Evolutionary conservation across 1,140 invertebrate genomes (phyloP).

Genomic region (Pseudomyrmex pallidus): DNA sequence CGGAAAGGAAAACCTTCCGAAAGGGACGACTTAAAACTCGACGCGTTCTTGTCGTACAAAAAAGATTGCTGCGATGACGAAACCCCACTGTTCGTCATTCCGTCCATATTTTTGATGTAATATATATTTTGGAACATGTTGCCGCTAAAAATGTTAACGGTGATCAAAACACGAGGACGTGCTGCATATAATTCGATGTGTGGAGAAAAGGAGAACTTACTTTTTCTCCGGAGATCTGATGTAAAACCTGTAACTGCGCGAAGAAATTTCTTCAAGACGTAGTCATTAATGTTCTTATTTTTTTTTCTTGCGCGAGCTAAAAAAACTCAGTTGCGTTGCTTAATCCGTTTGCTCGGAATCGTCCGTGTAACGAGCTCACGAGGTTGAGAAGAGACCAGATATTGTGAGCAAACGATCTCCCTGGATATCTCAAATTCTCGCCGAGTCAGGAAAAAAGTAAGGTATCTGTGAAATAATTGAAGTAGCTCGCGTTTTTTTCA

Average conservation of each 20-base stretch:
- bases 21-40: conserved; percentile 4
- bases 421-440: conserved; percentile 30
- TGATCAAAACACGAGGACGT: too few relatives aligned
- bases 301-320: too few relatives aligned
- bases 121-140: conserved; percentile 4
- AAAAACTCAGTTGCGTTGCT: conserved; percentile 30
- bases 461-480: conserved; percentile 71
- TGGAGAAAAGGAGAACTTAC: background rate
- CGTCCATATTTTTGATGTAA: background rate
- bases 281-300: too few relatives aligned
- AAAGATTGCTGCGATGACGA: background rate
- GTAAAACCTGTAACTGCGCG: conserved; percentile 70
- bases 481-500: conserved; percentile 64
- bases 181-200: background rate
- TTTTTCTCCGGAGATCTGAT: conserved; percentile 51
- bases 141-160: background rate
- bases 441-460: conserved; percentile 66
- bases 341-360: conserved; percentile 50
- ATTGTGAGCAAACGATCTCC: background rate
- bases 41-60: background rate
- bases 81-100: background rate
- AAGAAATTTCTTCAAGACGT: too few relatives aligned
- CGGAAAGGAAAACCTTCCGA: conserved; percentile 58
- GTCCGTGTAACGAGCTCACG: conserved; percentile 34
- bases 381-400: conserved; percentile 4